A percentile compares a stretch with the other conserved stretches of the same genome.
These are phyloP conservation scores for Chrysina gloriosa DNA, from an alignment of 2,888 invertebrate genomes.

Conservation along the genomic window DNA sequence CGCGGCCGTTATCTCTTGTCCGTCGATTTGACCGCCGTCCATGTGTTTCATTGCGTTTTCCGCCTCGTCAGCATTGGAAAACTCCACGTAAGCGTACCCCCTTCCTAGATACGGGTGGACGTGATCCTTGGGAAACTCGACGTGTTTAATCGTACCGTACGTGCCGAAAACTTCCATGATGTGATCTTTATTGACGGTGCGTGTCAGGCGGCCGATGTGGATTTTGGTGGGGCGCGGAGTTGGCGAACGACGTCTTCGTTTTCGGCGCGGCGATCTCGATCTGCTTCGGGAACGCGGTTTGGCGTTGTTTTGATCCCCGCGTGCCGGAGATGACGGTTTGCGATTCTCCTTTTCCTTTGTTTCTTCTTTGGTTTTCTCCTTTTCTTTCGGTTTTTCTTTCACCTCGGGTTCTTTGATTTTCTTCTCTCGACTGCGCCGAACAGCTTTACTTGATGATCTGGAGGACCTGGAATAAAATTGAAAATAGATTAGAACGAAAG, in stretches of 20 bases:
- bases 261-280: constrained; percentile 73
- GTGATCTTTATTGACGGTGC: constrained; percentile 93
- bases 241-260: constrained; percentile 85
- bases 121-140: constrained; percentile 92
- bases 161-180: constrained; percentile 91
- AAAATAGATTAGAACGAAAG: no score
- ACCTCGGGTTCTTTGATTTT: constrained; percentile 63
- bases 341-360: constrained; percentile 64
- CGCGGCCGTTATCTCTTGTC: constrained; percentile 93
- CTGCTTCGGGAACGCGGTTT: constrained; percentile 66
- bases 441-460: constrained; percentile 58
- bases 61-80: constrained; percentile 92
- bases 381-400: constrained; percentile 57
- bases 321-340: constrained; percentile 37
- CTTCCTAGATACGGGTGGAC: constrained; percentile 89
- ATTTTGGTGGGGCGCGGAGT: constrained; percentile 93
- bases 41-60: constrained; percentile 99
- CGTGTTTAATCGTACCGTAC: constrained; percentile 85
- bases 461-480: constrained; percentile 52
- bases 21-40: constrained; percentile 98
- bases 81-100: constrained; percentile 96
- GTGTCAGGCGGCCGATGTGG: constrained; percentile 91
- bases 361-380: constrained; percentile 62
- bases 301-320: constrained; percentile 42
- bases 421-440: constrained; percentile 59